Base-by-base conservation (phyloP, 2,888 invertebrate species). In the Villa cingulata region DNA sequence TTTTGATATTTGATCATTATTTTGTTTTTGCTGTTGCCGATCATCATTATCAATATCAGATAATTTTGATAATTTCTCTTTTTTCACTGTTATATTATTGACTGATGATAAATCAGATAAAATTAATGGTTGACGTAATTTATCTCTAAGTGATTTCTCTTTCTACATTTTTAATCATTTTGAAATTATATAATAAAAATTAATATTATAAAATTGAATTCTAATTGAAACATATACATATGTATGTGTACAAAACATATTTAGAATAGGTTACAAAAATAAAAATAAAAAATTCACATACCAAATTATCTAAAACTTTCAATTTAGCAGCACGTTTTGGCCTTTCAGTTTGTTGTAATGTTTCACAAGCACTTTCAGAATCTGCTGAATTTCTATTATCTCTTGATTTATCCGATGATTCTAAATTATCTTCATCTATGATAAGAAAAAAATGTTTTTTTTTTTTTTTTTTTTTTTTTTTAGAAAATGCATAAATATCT, bases 281-380 rank as follows among this genome's bases (percentile, higher is more conserved):
- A n/a, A n/a, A n/a, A n/a, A n/a, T n/a, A n/a, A n/a, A n/a, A 20
- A 14, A 15, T 17, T 4, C 14, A 42, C 48, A 46, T 45, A 56
- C 55, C 29, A 68, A 55, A 48, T 54, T 55, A 37, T 58, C 59
- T 41, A 62, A 64, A 0, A 55, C 55, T 39, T 60, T 63, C 6
- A 62, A 27, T 45, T 61, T 66, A 2, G 67, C 66, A 1, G 64
- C 64, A 3, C 68, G 61, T 45, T 59, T 57, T 6, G 66, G 66
- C 2, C 68, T 15, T 10, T 14, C 17, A 7, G 45, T 41, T n/a
- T 1, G 32, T 19, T 1, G 32, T 38, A 16, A 18, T 14, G 14
- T 15, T 37, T 43, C 38, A 29, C 18, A 18, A 17, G 6, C 12
- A 29, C 18, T 32, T 32, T 12, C 15, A 4, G 17, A 2, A 4